Evolutionary conservation across 2,888 invertebrate species (phyloP), one percentile per base, ranked within the genome.

Genomic region (Tryphoninae sp.): DNA sequence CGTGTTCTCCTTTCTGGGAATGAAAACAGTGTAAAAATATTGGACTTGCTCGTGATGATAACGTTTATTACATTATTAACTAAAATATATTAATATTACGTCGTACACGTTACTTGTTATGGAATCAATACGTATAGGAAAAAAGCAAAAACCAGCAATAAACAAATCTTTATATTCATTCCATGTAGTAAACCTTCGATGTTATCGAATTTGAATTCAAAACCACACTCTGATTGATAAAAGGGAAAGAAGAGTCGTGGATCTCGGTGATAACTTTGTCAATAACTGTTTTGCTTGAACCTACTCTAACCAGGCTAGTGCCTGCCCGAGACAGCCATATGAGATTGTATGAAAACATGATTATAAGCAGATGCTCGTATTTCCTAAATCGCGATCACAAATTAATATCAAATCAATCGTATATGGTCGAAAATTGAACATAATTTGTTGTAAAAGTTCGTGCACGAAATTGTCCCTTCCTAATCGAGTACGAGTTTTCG

Each of bases 321-420:
- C 33, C 33, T 33, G 6, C 33, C 33, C 33, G 33, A 33, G 33
- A 33, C 33, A 33, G 33, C 33, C 33, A 33, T 33, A 33, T 55
- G 55, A 51, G 23, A 13, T 23, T 61, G n/a, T 61, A 33, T n/a
- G n/a, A 61, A 61, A 61, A 61, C 61, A 61, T 33, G 13, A 33
- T 23, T 23, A n/a, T 40, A n/a, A 26, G 61, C 61, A 7, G 58
- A 23, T 59, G 58, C 58, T 59, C 11, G 6, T 22, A 61, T 68
- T 55, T n/a, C 2, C 16, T 1, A 33, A 33, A 33, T 33, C 33
- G 33, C 33, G 33, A 33, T 33, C 6, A 6, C 33, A 33, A 3
- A 33, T 33, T 33, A 33, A 33, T 33, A 33, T 33, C 33, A 33
- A 6, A 33, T 33, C 33, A 33, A 6, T 33, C 33, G 33, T 33